Percentiles rank a stretch among this genome's conserved stretches.
Evolutionary conservation across 2,113 vertebrate species (phyloP).

Genomic region (Salvator merianae): DNA sequence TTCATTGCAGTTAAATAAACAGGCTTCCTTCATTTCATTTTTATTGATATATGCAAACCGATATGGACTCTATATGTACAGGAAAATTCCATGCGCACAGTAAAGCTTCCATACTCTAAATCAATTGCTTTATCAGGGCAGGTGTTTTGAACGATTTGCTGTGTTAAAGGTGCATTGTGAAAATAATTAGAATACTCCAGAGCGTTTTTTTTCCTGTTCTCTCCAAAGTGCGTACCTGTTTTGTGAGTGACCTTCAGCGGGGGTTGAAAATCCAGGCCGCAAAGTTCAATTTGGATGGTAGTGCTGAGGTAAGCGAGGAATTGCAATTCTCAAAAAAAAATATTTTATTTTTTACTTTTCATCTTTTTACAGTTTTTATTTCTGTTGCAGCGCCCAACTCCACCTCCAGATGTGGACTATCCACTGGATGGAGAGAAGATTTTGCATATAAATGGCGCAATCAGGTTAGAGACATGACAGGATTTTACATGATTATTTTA

Average conservation of each 20-base stretch:
- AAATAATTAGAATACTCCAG: background rate
- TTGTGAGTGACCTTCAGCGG: slow-evolving; percentile 93
- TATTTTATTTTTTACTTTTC: background rate
- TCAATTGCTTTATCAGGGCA: no score
- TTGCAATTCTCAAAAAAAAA: background rate
- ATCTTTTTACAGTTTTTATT: background rate
- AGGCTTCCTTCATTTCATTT: no score
- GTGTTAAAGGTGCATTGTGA: background rate
- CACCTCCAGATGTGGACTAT: slow-evolving; percentile 92
- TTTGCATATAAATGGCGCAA: slow-evolving; percentile 89
- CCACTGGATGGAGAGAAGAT: slow-evolving; percentile 96
- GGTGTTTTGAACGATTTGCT: background rate
- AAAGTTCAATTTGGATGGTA: slow-evolving; percentile 93
- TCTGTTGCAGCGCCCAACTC: slow-evolving; percentile 82
- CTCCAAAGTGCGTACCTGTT: slow-evolving; percentile 88
- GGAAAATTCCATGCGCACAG: no score
- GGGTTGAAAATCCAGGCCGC: slow-evolving; percentile 94
- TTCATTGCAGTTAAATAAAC: background rate
- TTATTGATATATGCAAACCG: no score
- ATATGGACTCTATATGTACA: no score
- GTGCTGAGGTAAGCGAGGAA: slow-evolving; percentile 81
- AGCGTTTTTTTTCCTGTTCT: slow-evolving; percentile 20
- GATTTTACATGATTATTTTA: background rate
- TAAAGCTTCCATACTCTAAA: no score
- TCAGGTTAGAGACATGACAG: slow-evolving; percentile 80